Percentiles rank a stretch among this genome's conserved stretches.
These are phyloP conservation scores for Neolamprologus falcicula DNA, from an alignment of 2,113 vertebrate species.

Conservation along the genomic window DNA sequence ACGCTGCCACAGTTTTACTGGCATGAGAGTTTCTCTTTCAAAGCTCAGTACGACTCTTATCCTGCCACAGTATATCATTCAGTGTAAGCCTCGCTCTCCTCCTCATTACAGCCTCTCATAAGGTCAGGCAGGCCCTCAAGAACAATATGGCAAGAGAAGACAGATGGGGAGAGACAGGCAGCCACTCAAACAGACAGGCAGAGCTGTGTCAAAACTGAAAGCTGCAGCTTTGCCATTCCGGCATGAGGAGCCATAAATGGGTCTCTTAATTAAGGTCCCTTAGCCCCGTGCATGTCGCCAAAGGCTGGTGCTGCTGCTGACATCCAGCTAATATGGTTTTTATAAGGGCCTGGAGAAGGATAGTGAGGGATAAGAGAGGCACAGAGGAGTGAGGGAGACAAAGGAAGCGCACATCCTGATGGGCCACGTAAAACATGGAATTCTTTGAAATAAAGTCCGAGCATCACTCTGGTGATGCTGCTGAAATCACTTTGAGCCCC, in stretches of 20 bases:
- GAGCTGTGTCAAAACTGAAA: conserved; percentile 14
- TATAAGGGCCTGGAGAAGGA: not conserved
- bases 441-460: not conserved
- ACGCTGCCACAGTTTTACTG: not conserved
- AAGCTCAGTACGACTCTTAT: not conserved
- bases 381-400: not conserved
- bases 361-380: not conserved
- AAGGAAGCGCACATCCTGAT: not conserved
- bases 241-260: conserved; percentile 34
- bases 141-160: not conserved
- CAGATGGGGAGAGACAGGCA: conserved; percentile 3
- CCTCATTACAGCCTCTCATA: conserved; percentile 36
- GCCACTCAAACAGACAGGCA: conserved; percentile 6
- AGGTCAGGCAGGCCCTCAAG: conserved; percentile 39
- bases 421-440: not conserved
- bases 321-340: conserved; percentile 29
- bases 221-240: not conserved
- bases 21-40: not conserved
- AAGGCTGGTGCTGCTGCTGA: conserved; percentile 26
- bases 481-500: not conserved
- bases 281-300: conserved; percentile 1
- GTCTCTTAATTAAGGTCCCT: conserved; percentile 48
- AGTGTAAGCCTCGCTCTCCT: not conserved
- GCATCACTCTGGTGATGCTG: not conserved
- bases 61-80: not conserved